Conservation (phyloP, 2,888 invertebrate species). For the Portevinia maculata region DNA sequence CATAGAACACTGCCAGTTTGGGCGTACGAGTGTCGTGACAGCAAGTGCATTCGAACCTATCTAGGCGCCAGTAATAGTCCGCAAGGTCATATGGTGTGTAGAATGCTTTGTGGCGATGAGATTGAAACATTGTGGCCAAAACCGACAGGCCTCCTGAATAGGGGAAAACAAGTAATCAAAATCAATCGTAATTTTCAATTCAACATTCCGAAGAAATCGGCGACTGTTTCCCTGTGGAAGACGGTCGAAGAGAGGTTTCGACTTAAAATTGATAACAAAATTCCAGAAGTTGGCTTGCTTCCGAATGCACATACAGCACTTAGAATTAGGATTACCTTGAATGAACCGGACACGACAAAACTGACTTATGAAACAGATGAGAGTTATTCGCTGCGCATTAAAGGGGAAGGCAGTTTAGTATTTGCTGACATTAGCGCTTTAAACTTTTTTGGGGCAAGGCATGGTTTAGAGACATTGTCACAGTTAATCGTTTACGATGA, state of each 20-base stretch:
- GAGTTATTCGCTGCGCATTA: slow-evolving; percentile 82
- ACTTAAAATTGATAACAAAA: slow-evolving; percentile 78
- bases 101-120: slow-evolving; percentile 83
- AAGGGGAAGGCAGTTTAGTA: slow-evolving; percentile 80
- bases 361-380: slow-evolving; percentile 85
- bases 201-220: slow-evolving; percentile 75
- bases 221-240: slow-evolving; percentile 78
- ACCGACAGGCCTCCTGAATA: slow-evolving; percentile 83
- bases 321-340: slow-evolving; percentile 80
- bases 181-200: slow-evolving; percentile 82
- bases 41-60: not conserved
- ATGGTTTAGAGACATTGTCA: slow-evolving; percentile 85
- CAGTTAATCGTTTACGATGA: slow-evolving; percentile 82
- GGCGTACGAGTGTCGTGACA: not conserved
- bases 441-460: slow-evolving; percentile 86
- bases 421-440: slow-evolving; percentile 84
- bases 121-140: slow-evolving; percentile 83
- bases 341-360: slow-evolving; percentile 74
- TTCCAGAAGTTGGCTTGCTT: slow-evolving; percentile 77
- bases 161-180: slow-evolving; percentile 82
- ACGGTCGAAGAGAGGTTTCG: slow-evolving; percentile 80
- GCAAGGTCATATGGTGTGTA: slow-evolving; percentile 79
- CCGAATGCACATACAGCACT: slow-evolving; percentile 82
- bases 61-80: not conserved
- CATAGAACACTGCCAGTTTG: not conserved